A percentile compares a stretch with the other conserved stretches of the same genome.
These are phyloP conservation scores for Lepidurus couesii DNA, from an alignment of 1,140 invertebrate genomes.

Conservation along the genomic window DNA sequence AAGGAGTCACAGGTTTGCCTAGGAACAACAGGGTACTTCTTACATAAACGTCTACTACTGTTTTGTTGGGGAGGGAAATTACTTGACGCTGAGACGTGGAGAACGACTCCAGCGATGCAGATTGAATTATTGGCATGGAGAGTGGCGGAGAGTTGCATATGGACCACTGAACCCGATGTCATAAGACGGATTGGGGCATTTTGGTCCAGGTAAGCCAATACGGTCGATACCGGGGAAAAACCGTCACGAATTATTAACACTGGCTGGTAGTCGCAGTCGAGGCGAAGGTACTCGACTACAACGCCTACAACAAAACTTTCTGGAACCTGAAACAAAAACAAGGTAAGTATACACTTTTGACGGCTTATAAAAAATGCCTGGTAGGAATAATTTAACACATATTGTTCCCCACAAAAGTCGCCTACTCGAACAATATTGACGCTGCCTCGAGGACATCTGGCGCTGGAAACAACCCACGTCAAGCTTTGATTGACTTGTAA, in stretches of 20 bases:
- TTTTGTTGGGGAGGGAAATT: background rate
- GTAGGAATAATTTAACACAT: too few relatives aligned
- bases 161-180: background rate
- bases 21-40: background rate
- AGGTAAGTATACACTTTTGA: too few relatives aligned
- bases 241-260: conserved; percentile 11
- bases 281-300: conserved; percentile 2
- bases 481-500: background rate
- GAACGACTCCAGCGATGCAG: background rate
- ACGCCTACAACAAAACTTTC: background rate
- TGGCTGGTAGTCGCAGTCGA: conserved; percentile 3
- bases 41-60: background rate
- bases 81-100: conserved; percentile 2
- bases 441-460: background rate
- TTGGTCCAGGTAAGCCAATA: background rate
- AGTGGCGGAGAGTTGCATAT: conserved; percentile 7
- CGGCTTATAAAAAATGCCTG: too few relatives aligned
- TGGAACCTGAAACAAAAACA: background rate
- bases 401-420: background rate
- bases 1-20: background rate
- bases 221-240: conserved; percentile 5
- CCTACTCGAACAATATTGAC: conserved; percentile 3
- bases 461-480: background rate
- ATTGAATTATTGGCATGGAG: background rate
- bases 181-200: background rate